Conservation (phyloP, 2,797 vertebrate genomes). For the Scolopax bukidnonensis region DNA sequence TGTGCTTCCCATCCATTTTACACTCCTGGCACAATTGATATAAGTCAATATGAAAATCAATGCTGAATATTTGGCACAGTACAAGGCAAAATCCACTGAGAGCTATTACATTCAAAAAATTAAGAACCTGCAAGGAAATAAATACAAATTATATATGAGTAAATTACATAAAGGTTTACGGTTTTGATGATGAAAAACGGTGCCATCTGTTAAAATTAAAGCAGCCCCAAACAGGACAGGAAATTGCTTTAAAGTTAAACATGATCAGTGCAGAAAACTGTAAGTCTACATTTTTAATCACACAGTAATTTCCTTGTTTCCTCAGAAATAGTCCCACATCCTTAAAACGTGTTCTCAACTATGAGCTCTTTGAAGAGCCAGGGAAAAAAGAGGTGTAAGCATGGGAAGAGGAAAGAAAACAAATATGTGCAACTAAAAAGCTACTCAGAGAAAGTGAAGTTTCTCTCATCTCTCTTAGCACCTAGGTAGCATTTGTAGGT, state of each 20-base stretch:
- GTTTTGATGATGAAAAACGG: constrained; percentile 35
- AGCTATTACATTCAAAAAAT: constrained; percentile 39
- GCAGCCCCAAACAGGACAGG: constrained; percentile 14
- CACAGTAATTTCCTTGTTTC: background rate
- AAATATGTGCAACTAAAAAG: background rate
- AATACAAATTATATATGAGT: constrained; percentile 50
- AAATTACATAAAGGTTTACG: constrained; percentile 45
- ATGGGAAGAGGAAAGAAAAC: background rate
- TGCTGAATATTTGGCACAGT: constrained; percentile 41
- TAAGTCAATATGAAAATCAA: constrained; percentile 62
- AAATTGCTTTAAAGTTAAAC: constrained; percentile 47
- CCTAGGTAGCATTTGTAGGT: background rate
- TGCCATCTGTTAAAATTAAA: constrained; percentile 57
- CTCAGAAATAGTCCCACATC: background rate
- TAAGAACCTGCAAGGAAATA: constrained; percentile 48
- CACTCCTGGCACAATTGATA: constrained; percentile 48
- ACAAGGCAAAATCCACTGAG: constrained; percentile 22
- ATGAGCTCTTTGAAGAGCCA: background rate
- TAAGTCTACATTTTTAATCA: constrained; percentile 33
- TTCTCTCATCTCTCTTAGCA: background rate
- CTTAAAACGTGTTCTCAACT: background rate
- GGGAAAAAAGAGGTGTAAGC: background rate
- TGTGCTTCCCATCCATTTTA: constrained; percentile 40
- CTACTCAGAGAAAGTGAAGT: background rate
- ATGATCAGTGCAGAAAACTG: background rate